Evolutionary conservation across 2,797 vertebrate genomes (phyloP).

Genomic region (Pantherophis vulpinus): DNA sequence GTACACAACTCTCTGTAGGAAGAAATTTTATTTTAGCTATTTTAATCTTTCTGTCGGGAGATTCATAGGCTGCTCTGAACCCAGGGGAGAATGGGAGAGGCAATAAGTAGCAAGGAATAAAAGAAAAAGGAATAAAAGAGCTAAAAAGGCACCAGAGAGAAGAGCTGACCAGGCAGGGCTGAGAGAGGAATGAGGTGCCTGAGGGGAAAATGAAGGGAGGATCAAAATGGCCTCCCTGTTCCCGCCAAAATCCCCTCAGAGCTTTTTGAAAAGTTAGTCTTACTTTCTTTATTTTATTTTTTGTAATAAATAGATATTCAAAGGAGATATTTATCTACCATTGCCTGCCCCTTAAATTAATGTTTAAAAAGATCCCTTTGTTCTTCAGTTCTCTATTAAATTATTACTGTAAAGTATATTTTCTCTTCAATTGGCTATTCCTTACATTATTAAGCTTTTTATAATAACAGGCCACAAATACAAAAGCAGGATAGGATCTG

Average conservation of each 20-base stretch:
- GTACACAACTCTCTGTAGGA: neutral
- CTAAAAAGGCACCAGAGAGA: neutral
- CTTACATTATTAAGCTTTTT: too few relatives aligned
- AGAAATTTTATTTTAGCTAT: neutral
- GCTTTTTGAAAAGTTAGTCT: neutral
- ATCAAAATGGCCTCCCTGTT: neutral
- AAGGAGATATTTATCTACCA: neutral
- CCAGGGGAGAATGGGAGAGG: neutral
- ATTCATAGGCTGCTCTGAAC: neutral
- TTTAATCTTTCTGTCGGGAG: neutral
- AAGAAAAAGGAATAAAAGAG: neutral
- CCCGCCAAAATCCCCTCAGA: neutral
- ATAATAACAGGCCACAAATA: too few relatives aligned
- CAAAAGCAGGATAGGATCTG: too few relatives aligned
- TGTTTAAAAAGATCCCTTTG: neutral
- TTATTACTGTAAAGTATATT: too few relatives aligned
- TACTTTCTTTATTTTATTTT: neutral
- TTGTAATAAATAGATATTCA: neutral
- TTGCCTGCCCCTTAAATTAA: neutral
- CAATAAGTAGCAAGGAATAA: neutral
- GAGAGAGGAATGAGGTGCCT: neutral
- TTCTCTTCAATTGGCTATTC: too few relatives aligned
- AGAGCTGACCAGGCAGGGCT: neutral
- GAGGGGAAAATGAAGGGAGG: neutral
- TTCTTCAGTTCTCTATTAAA: too few relatives aligned